Conservation (phyloP, 2,888 invertebrate species). For the Salticus scenicus region DNA sequence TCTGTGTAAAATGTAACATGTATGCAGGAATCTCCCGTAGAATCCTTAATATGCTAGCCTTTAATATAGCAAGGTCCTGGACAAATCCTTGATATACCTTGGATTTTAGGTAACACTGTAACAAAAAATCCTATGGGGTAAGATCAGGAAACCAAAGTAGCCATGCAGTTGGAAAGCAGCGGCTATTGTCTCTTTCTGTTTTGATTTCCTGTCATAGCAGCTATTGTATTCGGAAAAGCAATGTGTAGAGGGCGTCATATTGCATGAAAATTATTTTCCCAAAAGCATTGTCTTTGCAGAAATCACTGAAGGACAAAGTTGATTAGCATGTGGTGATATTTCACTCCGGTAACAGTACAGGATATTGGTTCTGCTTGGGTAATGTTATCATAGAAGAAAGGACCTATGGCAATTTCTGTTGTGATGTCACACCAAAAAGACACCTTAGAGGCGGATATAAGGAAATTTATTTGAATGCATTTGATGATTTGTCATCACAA, state of each 20-base stretch:
- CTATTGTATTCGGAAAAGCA: constrained; percentile 16
- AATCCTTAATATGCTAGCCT: too few relatives aligned
- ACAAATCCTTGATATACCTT: background rate
- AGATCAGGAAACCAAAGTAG: constrained; percentile 24
- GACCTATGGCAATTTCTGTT: background rate
- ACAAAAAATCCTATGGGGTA: background rate
- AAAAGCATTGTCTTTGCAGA: background rate
- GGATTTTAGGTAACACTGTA: constrained; percentile 23
- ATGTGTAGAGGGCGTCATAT: constrained; percentile 22
- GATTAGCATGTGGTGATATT: background rate
- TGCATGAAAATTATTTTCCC: constrained; percentile 15
- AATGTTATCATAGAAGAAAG: constrained; percentile 15
- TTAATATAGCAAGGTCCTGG: too few relatives aligned
- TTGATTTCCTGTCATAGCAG: constrained; percentile 14
- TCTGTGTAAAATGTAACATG: too few relatives aligned
- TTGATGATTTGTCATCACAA: too few relatives aligned
- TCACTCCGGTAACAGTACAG: constrained; percentile 19
- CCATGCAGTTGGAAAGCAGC: constrained; percentile 26
- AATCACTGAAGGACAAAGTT: background rate
- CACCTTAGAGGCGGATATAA: background rate
- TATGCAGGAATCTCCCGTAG: too few relatives aligned
- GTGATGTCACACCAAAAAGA: too few relatives aligned
- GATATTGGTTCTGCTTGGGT: background rate
- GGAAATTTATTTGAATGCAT: too few relatives aligned
- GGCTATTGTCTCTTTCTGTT: constrained; percentile 11